These are phyloP conservation scores for Horisme vitalbata DNA, from an alignment of 2,888 invertebrate species.

Conservation along the genomic window DNA sequence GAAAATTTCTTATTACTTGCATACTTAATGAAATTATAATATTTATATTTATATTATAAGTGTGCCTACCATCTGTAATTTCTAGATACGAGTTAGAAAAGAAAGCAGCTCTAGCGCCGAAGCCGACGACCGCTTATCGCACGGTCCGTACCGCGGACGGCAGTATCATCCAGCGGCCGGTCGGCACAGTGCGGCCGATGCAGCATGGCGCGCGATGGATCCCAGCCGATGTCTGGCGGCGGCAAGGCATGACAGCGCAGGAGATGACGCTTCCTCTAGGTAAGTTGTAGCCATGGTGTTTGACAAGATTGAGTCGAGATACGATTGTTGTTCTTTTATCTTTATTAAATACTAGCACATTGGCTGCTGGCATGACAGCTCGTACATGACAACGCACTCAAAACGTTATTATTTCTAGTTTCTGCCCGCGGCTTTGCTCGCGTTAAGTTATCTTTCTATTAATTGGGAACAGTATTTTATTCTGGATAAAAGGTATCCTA, in stretches of 20 bases:
- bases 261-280: constrained; percentile 96
- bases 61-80: neutral
- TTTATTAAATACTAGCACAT: no score
- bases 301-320: neutral
- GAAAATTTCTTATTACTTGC: no score
- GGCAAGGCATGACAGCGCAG: constrained; percentile 97
- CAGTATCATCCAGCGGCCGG: constrained; percentile 85
- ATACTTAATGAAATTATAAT: no score
- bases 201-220: constrained; percentile 91
- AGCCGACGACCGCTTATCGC: constrained; percentile 81
- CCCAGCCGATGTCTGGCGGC: constrained; percentile 94
- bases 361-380: no score
- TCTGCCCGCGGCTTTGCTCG: no score
- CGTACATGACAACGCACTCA: no score
- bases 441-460: no score
- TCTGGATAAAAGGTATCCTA: no score
- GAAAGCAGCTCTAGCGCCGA: constrained; percentile 88
- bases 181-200: constrained; percentile 91
- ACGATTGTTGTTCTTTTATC: no score
- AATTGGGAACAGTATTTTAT: no score
- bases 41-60: no score
- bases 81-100: constrained; percentile 95
- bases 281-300: constrained; percentile 40
- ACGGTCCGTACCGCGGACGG: constrained; percentile 87
- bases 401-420: no score